These are phyloP conservation scores for Clusia tigrina DNA, from an alignment of 2,888 invertebrate species.

Conservation along the genomic window DNA sequence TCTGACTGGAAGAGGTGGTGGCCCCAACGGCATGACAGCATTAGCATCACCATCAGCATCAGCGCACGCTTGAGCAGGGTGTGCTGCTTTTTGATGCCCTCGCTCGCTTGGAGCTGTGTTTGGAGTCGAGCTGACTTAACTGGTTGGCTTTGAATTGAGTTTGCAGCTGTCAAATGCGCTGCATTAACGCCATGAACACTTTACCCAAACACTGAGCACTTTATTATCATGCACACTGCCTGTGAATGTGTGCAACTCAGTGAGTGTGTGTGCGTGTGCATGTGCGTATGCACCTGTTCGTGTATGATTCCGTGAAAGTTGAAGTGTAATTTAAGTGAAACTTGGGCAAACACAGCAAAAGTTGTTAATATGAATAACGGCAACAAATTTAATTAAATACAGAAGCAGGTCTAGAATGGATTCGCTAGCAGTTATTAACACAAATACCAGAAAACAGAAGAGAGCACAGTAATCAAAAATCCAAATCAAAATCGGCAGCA, in stretches of 20 bases:
- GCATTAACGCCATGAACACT: slow-evolving; percentile 27
- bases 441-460: too few relatives aligned
- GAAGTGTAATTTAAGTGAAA: too few relatives aligned
- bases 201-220: slow-evolving; percentile 57
- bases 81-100: too few relatives aligned
- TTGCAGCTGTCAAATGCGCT: not conserved
- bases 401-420: too few relatives aligned
- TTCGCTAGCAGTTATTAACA: too few relatives aligned
- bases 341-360: not conserved
- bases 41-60: too few relatives aligned
- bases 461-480: too few relatives aligned
- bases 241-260: slow-evolving; percentile 9
- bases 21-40: not conserved
- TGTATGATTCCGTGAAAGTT: not conserved
- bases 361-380: not conserved
- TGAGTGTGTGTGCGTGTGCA: slow-evolving; percentile 26
- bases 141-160: not conserved
- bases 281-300: slow-evolving; percentile 35
- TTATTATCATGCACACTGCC: slow-evolving; percentile 51
- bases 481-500: too few relatives aligned
- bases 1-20: not conserved
- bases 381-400: too few relatives aligned
- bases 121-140: slow-evolving; percentile 16
- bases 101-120: slow-evolving; percentile 51
- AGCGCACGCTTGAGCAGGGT: too few relatives aligned